Percentiles rank a stretch among this genome's conserved stretches.
phyloP scores from a whole-genome alignment of 1,140 invertebrate species.

The Choristoneura fumiferana region DNA sequence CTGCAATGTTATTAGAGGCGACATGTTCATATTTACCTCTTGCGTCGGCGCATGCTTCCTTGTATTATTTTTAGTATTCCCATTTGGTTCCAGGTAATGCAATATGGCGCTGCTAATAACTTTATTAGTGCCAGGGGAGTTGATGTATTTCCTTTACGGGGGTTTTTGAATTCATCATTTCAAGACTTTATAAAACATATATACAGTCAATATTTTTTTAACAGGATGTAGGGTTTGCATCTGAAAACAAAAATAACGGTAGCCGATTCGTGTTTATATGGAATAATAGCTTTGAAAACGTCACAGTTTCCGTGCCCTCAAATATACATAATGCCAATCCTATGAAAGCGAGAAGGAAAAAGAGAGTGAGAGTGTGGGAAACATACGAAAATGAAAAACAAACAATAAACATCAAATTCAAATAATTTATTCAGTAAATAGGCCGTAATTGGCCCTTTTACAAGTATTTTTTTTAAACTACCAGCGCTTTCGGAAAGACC shows the following conservation, averaged over 20 bases:
- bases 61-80: slow-evolving; percentile 13
- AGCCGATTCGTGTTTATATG: not conserved
- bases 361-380: no score
- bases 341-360: no score
- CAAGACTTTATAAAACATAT: not conserved
- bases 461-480: no score
- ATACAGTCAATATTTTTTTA: not conserved
- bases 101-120: slow-evolving; percentile 1
- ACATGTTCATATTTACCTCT: not conserved
- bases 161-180: no score
- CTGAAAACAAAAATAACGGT: no score
- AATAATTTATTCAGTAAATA: no score
- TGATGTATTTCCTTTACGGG: not conserved
- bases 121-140: not conserved
- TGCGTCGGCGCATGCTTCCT: not conserved
- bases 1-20: not conserved
- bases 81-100: not conserved
- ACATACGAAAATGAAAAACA: no score
- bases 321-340: no score
- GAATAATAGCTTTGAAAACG: not conserved
- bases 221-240: not conserved
- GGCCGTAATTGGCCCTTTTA: no score
- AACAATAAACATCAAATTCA: no score
- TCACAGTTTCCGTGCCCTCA: not conserved
- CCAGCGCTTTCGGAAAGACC: no score